phyloP scores from a whole-genome alignment of 1,140 invertebrate species.

The Cataglyphis hispanica region DNA sequence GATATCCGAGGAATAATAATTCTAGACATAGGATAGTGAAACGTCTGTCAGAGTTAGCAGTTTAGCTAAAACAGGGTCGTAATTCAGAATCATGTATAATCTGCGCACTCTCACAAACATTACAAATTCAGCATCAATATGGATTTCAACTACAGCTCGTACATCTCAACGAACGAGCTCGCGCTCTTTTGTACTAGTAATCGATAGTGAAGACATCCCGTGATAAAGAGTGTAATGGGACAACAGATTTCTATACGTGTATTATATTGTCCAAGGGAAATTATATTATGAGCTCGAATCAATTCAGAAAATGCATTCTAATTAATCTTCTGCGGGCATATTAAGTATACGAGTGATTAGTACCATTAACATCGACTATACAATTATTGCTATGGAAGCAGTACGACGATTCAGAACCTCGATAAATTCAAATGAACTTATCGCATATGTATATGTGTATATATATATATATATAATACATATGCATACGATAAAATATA shows the following conservation, averaged over 20 bases:
- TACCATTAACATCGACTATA: constrained; percentile 85
- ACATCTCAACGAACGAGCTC: constrained; percentile 40
- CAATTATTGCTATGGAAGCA: constrained; percentile 86
- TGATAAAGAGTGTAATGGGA: constrained; percentile 63
- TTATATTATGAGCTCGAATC: constrained; percentile 80
- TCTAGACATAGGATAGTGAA: constrained; percentile 64
- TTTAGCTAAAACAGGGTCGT: constrained; percentile 46
- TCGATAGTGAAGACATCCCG: constrained; percentile 67
- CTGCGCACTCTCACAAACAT: constrained; percentile 50
- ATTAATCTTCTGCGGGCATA: constrained; percentile 68
- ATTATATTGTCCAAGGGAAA: constrained; percentile 82
- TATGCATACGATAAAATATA: constrained; percentile 5
- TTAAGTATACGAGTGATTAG: constrained; percentile 79
- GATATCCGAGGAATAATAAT: constrained; percentile 58
- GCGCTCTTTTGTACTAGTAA: constrained; percentile 59
- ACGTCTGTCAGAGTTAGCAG: constrained; percentile 57
- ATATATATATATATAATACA: constrained; percentile 11
- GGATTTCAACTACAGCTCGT: constrained; percentile 49
- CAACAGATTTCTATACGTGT: constrained; percentile 68
- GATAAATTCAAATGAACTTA: constrained; percentile 82
- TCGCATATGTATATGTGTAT: constrained; percentile 3
- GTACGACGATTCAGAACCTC: constrained; percentile 81
- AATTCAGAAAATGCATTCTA: constrained; percentile 80
- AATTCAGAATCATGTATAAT: constrained; percentile 46
- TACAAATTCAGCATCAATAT: constrained; percentile 62